phyloP scores from a whole-genome alignment of 2,888 invertebrate species.

The Creontiades dilutus region DNA sequence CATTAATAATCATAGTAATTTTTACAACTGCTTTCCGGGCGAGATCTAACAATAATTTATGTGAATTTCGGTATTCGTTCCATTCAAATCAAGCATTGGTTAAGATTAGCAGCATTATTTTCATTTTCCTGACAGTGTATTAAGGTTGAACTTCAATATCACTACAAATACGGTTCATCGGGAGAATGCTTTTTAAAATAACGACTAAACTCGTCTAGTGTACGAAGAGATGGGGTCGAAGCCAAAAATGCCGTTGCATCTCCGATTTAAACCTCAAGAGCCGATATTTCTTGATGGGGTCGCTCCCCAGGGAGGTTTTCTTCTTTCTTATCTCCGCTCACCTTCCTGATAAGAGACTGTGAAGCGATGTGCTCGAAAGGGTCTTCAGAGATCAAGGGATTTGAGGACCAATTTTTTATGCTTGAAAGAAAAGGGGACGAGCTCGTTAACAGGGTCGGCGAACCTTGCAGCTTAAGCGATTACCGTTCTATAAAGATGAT shows the following conservation, averaged over 20 bases:
- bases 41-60: no score
- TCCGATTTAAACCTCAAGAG: conserved; percentile 18
- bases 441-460: background rate
- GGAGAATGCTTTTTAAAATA: no score
- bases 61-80: no score
- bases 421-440: background rate
- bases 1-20: no score
- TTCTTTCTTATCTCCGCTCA: background rate
- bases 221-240: conserved; percentile 8
- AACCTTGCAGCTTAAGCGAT: background rate
- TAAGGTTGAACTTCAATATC: no score
- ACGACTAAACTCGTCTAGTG: no score
- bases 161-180: no score
- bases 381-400: background rate
- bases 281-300: conserved; percentile 12
- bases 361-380: background rate
- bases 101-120: no score
- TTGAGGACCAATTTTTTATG: background rate
- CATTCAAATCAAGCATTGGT: no score
- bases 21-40: no score
- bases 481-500: no score
- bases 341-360: conserved; percentile 5
- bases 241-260: background rate
- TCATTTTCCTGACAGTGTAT: no score
- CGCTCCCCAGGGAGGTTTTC: background rate